Percentiles rank a stretch among this genome's conserved stretches.
Evolutionary conservation across 2,888 invertebrate genomes (phyloP).

Genomic region (Cryptocheilus praepositus): DNA sequence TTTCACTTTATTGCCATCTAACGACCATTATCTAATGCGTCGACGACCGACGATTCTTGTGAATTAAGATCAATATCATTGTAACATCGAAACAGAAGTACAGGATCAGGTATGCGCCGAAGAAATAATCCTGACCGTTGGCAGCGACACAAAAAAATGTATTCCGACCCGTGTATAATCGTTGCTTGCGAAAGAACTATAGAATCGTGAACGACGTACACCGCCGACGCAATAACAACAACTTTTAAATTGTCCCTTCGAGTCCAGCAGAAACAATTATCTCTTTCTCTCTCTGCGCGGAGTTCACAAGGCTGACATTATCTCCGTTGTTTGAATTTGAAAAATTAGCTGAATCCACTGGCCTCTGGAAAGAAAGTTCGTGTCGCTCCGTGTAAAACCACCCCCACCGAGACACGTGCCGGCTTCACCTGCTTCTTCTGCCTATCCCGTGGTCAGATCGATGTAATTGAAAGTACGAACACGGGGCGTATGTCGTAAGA

Average conservation of each 20-base stretch:
- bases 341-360: conserved; percentile 35
- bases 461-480: conserved; percentile 40
- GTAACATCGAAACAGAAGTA: no score
- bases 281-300: neutral
- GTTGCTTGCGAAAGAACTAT: no score
- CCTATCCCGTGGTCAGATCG: conserved; percentile 31
- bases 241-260: neutral
- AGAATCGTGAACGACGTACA: no score
- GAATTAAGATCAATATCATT: no score
- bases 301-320: conserved; percentile 6
- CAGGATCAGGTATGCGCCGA: no score
- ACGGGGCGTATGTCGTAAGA: conserved; percentile 9
- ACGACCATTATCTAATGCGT: no score
- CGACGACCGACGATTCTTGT: no score
- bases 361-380: conserved; percentile 31
- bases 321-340: conserved; percentile 41
- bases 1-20: no score
- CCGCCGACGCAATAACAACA: no score
- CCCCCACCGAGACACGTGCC: no score
- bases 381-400: conserved; percentile 18
- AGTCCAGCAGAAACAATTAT: neutral
- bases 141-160: neutral
- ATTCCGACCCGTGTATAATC: no score
- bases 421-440: conserved; percentile 12
- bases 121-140: no score